Conservation (phyloP, 2,113 vertebrate species). For the Microcebus ravelobensis region DNA sequence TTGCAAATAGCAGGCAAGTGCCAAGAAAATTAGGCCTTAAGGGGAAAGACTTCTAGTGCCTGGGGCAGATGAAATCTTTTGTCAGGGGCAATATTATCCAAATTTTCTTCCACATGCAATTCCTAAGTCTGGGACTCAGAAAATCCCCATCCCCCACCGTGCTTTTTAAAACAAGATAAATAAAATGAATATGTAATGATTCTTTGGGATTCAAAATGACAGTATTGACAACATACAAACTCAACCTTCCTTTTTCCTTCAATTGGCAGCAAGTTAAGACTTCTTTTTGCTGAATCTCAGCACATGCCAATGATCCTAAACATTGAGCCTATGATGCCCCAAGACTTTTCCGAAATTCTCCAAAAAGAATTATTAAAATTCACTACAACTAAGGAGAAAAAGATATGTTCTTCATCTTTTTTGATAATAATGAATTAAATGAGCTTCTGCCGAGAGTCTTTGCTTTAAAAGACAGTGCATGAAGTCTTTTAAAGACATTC, state of each 20-base stretch:
- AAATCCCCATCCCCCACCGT: background rate
- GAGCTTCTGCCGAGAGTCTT: background rate
- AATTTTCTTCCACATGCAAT: background rate
- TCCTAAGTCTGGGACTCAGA: background rate
- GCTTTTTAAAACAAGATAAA: background rate
- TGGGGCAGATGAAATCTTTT: background rate
- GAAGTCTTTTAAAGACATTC: background rate
- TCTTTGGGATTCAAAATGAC: background rate
- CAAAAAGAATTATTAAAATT: background rate
- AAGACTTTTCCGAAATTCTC: background rate
- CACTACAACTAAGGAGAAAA: background rate
- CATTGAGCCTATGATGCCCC: background rate
- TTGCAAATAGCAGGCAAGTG: background rate
- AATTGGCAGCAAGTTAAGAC: background rate
- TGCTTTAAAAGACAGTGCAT: no score
- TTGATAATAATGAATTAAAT: background rate
- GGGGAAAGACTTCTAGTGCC: conserved; percentile 30
- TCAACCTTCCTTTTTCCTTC: background rate
- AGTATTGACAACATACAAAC: background rate
- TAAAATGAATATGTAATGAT: background rate
- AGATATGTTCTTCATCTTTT: background rate
- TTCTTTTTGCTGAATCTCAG: background rate
- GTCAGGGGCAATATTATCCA: background rate
- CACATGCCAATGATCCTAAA: background rate
- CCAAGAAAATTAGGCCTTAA: conserved; percentile 10